These are phyloP conservation scores for Drosophila mojavensis DNA, from an alignment of 1,140 invertebrate genomes.

Conservation along the genomic window DNA sequence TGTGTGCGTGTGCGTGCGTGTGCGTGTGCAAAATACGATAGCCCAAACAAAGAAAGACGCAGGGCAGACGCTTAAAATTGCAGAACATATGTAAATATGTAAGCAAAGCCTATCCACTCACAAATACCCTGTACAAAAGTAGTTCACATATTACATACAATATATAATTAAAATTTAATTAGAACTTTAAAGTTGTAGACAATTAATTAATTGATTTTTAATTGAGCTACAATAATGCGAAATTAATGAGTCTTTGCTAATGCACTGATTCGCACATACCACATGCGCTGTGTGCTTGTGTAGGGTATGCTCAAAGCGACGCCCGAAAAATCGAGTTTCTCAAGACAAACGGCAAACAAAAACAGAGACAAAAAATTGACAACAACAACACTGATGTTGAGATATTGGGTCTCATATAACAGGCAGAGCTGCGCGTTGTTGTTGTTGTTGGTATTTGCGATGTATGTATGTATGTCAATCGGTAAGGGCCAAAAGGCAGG, in stretches of 20 bases:
- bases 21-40: slow-evolving; percentile 59
- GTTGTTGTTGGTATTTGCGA: slow-evolving; percentile 16
- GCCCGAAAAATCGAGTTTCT: slow-evolving; percentile 59
- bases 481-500: not conserved
- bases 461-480: slow-evolving; percentile 8
- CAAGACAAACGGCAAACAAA: slow-evolving; percentile 34
- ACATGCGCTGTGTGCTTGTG: not conserved
- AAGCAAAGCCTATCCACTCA: not conserved
- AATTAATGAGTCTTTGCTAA: not conserved
- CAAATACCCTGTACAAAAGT: slow-evolving; percentile 1
- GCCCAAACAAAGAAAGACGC: slow-evolving; percentile 48
- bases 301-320: slow-evolving; percentile 20
- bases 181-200: not conserved
- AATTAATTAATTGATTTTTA: not conserved
- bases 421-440: slow-evolving; percentile 9
- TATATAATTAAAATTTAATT: not conserved
- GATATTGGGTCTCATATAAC: slow-evolving; percentile 27
- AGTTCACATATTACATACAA: not conserved
- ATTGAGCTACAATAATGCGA: not conserved
- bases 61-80: slow-evolving; percentile 24
- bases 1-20: not conserved
- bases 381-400: slow-evolving; percentile 34
- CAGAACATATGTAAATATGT: slow-evolving; percentile 15
- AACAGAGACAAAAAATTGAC: slow-evolving; percentile 21
- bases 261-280: not conserved